A percentile compares a stretch with the other conserved stretches of the same genome.
Conservation (phyloP, 2,113 vertebrate genomes). For the Centropus bengalensis region DNA sequence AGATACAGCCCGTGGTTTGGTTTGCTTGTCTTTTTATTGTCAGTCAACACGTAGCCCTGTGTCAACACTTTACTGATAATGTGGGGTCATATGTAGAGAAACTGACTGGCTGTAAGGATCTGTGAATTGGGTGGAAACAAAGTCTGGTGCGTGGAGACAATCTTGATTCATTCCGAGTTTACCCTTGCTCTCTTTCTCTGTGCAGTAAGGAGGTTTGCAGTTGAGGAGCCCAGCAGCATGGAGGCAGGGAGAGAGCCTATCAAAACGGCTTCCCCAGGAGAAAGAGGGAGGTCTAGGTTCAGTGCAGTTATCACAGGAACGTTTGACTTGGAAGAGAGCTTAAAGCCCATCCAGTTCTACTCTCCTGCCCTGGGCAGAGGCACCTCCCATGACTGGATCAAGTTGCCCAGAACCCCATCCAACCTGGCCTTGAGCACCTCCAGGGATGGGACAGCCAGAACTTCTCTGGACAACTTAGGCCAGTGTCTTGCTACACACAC, state of each 20-base stretch:
- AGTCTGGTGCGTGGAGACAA: not conserved
- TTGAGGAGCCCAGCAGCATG: not conserved
- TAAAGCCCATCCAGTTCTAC: too few species aligned
- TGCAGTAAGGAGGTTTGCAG: not conserved
- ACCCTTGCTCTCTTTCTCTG: not conserved
- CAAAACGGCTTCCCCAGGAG: not conserved
- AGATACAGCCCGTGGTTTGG: not conserved
- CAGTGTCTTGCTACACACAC: too few species aligned
- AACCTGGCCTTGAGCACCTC: too few species aligned
- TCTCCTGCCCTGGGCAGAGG: too few species aligned
- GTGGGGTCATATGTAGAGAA: not conserved
- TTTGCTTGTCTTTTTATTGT: not conserved
- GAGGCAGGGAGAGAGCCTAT: too few species aligned
- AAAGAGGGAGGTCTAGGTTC: not conserved
- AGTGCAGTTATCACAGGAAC: not conserved
- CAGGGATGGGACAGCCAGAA: too few species aligned
- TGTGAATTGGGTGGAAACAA: not conserved
- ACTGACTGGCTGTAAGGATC: not conserved
- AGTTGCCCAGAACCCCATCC: too few species aligned
- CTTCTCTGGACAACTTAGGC: too few species aligned
- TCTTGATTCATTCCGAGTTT: not conserved
- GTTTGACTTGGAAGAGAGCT: too few species aligned
- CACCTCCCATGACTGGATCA: too few species aligned
- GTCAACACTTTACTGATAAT: not conserved
- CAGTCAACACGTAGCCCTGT: not conserved